Base-by-base conservation (phyloP, 2,888 invertebrate genomes). In the Xestia xanthographa region DNA sequence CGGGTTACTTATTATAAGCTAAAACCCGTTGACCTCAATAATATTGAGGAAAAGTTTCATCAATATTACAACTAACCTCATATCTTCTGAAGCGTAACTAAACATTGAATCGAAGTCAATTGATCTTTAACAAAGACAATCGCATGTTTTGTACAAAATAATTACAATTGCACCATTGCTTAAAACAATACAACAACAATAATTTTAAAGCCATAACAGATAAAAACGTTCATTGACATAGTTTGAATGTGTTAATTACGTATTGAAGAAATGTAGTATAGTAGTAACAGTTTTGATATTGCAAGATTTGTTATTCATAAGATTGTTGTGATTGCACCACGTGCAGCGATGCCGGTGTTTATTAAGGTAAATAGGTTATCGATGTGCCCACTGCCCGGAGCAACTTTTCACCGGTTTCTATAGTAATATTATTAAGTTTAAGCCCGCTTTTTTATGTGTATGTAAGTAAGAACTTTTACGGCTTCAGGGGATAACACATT, bases 201-300 rank as follows among this genome's bases (percentile, higher is more conserved):
- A 26, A 50, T 53, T 58, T 79, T 50, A 67, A 66, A 56, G 53
- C 56, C 66, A 72, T 79, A 74, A 72, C 63, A 70, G 67, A 72
- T 85, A 72, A 72, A 68, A 50, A 50, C 26, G 75, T 58, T 68
- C 66, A 83, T 86, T 86, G 75, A 77, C 77, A 87, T 70, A 72
- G 69, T 87, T 83, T 38, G 26, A 22, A 60, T 45, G 34, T 74
- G 22, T 74, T 60, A 41, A 72, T 85, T 77, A 75, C 56, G 65
- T 58, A 77, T 38, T 81, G 26, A 65, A 74, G 48, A 75, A 75
- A 81, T 26, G 48, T 29, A 50, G 22, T 20, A 45, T 50, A 62
- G n/a, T 34, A 50, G 48, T 56, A 43, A 65, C 48, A 56, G 26
- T 65, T 65, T 66, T 66, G 62, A 66, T 69, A 56, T 72, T 66